Conservation (phyloP, 23 tunicate species). For the Halocynthia roretzi region DNA sequence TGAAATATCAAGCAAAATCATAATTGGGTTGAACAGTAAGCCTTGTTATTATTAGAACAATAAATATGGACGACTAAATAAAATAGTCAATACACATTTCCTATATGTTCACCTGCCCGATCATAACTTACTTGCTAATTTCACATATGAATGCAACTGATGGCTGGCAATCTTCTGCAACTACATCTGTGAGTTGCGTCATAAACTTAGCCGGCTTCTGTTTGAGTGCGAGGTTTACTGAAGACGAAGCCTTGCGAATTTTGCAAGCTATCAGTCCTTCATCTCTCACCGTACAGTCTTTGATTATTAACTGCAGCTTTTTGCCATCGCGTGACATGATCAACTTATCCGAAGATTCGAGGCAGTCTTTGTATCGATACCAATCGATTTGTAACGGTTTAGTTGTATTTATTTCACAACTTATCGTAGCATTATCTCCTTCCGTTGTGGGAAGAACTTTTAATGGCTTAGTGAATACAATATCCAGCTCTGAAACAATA, state of each 20-base stretch:
- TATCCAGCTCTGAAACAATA: constrained; percentile 11
- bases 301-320: constrained; percentile 8
- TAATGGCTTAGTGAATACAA: constrained; percentile 15
- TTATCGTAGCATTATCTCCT: constrained; percentile 20
- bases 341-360: constrained; percentile 7
- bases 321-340: constrained; percentile 8
- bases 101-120: not conserved
- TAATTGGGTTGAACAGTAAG: too few species aligned
- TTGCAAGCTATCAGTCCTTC: constrained; percentile 12
- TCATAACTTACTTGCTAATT: not conserved
- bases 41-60: too few species aligned
- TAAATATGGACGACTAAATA: not conserved
- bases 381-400: constrained; percentile 7
- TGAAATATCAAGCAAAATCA: not conserved
- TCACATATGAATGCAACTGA: not conserved
- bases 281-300: constrained; percentile 21
- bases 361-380: not conserved
- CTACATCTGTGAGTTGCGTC: not conserved
- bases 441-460: constrained; percentile 7
- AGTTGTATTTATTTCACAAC: constrained; percentile 17
- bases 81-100: not conserved
- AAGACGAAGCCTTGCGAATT: constrained; percentile 9
- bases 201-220: constrained; percentile 33
- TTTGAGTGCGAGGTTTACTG: constrained; percentile 12
- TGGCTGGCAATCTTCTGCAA: constrained; percentile 25